phyloP scores from a whole-genome alignment of 2,888 invertebrate species.

The Gortyna flavago region DNA sequence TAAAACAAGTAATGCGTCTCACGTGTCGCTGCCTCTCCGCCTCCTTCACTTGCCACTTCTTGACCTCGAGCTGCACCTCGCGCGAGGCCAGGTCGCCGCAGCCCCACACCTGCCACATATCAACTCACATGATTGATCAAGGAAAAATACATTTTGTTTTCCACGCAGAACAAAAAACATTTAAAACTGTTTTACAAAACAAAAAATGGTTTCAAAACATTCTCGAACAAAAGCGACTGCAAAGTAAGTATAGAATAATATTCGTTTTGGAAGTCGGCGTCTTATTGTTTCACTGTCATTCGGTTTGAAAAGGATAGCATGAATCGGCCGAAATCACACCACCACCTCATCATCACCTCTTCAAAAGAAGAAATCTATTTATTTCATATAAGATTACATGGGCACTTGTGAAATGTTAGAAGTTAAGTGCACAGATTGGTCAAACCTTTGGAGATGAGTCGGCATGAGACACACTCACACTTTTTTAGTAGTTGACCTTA shows the following conservation, averaged over 20 bases:
- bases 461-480: not conserved
- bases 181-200: too few species aligned
- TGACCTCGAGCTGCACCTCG: constrained; percentile 96
- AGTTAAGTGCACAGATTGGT: not conserved
- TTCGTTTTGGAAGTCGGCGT: not conserved
- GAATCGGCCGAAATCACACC: not conserved
- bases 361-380: not conserved
- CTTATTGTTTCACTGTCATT: not conserved
- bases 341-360: too few species aligned
- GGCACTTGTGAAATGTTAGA: not conserved
- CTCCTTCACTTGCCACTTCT: constrained; percentile 97
- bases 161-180: too few species aligned
- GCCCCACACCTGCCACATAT: constrained; percentile 93
- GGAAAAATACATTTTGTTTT: not conserved
- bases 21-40: constrained; percentile 94
- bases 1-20: constrained; percentile 15
- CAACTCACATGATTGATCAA: not conserved
- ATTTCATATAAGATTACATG: not conserved
- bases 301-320: not conserved
- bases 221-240: not conserved
- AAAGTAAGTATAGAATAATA: not conserved
- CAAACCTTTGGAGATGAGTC: not conserved
- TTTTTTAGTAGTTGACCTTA: not conserved
- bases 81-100: constrained; percentile 95
- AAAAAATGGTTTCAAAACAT: not conserved